phyloP scores from a whole-genome alignment of 2,113 vertebrate genomes.

The Numida meleagris region DNA sequence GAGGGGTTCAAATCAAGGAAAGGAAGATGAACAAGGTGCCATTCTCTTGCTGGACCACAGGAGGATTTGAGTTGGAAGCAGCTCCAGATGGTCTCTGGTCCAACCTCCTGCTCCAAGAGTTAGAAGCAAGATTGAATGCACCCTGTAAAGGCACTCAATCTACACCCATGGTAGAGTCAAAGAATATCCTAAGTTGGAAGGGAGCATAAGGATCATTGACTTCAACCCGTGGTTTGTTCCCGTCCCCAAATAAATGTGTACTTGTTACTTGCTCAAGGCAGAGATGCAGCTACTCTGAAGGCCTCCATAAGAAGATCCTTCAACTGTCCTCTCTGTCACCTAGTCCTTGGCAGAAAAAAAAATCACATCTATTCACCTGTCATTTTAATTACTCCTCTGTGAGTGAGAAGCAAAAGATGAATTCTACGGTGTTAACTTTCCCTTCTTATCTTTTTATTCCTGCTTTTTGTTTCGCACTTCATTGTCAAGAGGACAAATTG shows the following conservation, averaged over 20 bases:
- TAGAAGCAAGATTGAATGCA: neutral
- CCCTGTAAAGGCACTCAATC: neutral
- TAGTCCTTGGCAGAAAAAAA: neutral
- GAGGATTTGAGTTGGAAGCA: neutral
- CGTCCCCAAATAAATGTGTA: neutral
- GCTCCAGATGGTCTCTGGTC: neutral
- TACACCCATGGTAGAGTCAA: no score
- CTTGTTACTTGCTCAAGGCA: no score
- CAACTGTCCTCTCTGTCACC: neutral
- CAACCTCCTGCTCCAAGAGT: neutral
- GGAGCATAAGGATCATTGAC: no score
- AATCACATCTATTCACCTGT: slow-evolving; percentile 26
- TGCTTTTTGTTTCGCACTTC: slow-evolving; percentile 6
- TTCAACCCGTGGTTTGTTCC: neutral
- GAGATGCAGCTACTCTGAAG: neutral
- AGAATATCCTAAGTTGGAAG: no score
- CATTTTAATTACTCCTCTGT: neutral
- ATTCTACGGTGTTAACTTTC: neutral
- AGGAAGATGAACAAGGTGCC: neutral
- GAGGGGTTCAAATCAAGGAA: neutral
- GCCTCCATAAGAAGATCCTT: neutral
- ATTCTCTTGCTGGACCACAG: neutral
- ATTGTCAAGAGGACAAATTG: slow-evolving; percentile 9
- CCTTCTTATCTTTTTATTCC: slow-evolving; percentile 1
- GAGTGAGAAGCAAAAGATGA: neutral